phyloP scores from a whole-genome alignment of 2,113 vertebrate species.

The Acrocephalus arundinaceus region DNA sequence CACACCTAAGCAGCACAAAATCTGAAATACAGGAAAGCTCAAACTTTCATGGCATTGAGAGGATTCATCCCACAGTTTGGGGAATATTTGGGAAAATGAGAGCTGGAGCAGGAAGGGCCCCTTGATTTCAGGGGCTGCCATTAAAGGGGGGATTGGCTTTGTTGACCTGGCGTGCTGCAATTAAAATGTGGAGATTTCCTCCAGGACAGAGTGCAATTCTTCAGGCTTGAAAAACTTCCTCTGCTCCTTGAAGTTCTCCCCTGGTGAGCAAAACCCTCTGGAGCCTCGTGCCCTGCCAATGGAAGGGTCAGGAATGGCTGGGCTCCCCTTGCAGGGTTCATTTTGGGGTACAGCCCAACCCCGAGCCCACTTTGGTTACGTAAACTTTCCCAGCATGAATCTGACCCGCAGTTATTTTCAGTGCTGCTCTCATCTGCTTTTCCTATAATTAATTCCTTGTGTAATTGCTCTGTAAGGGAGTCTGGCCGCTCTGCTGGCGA shows the following conservation, averaged over 20 bases:
- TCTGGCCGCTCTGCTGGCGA: not conserved
- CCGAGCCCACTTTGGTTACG: rapidly evolving
- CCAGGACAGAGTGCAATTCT: not conserved
- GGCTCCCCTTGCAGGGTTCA: rapidly evolving
- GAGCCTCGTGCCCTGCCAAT: rapidly evolving
- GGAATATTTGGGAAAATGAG: not conserved
- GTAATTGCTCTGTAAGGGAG: not conserved
- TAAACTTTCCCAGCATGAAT: not conserved
- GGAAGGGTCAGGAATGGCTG: not conserved
- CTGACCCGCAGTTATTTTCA: not conserved
- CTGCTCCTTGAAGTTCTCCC: not conserved
- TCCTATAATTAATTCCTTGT: not conserved
- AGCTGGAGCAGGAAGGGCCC: not conserved
- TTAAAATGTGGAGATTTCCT: not conserved
- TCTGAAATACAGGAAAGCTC: no score
- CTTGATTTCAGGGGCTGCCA: not conserved
- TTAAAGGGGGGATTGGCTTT: not conserved
- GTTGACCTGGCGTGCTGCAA: rapidly evolving
- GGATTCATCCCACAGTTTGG: not conserved
- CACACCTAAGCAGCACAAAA: no score
- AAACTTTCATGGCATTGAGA: no score
- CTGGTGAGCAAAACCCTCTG: rapidly evolving
- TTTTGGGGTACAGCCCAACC: rapidly evolving
- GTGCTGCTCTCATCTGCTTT: not conserved
- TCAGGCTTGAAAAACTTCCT: not conserved